Evolutionary conservation across 2,113 vertebrate species (phyloP).

Genomic region (Ranitomeya variabilis): DNA sequence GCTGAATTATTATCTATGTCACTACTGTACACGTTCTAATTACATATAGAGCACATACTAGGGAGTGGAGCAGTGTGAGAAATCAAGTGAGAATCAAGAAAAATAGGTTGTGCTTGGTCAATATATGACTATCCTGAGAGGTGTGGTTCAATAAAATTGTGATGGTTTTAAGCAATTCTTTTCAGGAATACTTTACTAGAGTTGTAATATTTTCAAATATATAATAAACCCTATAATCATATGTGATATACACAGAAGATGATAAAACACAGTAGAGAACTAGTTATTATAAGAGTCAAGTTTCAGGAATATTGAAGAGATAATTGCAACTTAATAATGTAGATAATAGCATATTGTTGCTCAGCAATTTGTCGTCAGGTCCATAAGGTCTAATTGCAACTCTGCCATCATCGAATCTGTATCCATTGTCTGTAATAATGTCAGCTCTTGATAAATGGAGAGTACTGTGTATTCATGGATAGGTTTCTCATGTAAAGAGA

Average conservation of each 20-base stretch:
- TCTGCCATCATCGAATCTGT: neutral
- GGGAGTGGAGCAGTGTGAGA: no score
- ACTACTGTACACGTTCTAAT: no score
- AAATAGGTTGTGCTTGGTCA: neutral
- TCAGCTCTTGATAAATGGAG: neutral
- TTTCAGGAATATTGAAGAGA: neutral
- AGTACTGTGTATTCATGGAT: neutral
- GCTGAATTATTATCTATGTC: no score
- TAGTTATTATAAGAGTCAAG: neutral
- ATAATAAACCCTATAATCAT: neutral
- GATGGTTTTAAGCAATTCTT: neutral
- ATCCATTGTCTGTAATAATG: conserved; percentile 20
- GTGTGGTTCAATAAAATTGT: neutral
- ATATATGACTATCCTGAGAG: neutral
- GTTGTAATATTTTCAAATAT: neutral
- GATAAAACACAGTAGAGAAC: neutral
- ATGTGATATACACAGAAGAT: neutral
- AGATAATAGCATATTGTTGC: conserved; percentile 29
- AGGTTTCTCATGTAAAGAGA: neutral
- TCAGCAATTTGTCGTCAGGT: conserved; percentile 26
- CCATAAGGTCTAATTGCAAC: conserved; percentile 44
- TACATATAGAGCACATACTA: no score
- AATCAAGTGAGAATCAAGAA: no score
- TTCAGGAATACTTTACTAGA: neutral
- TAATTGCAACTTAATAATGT: conserved; percentile 12